Evolutionary conservation across 2,113 vertebrate genomes (phyloP), one percentile per base, ranked within the genome.

Genomic region (Neolamprologus caudopunctatus): DNA sequence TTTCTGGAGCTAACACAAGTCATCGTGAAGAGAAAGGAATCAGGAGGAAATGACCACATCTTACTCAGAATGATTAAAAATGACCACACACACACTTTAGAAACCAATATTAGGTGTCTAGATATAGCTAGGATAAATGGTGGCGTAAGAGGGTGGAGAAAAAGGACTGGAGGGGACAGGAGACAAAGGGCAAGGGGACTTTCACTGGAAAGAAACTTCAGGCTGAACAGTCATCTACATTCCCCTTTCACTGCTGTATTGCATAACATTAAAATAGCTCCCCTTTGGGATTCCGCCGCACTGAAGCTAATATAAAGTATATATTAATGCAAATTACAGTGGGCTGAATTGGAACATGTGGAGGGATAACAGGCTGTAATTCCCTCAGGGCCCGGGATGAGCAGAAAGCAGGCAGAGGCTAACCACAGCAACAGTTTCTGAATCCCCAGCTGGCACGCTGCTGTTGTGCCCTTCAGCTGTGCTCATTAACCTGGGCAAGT

Each of bases 261-360:
- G 91, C 85, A 91, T 84, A 53, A 85, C 55, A 91, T 85, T 93
- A 88, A 91, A 80, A 81, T 51, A 35, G 33, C 73, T 86, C 81
- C 85, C 85, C 55, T 82, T 51, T 6, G 73, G 82, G 83, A 84
- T 40, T 37, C 82, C 1, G 47, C 73, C 9, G n/a, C 84, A 89
- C 87, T 90, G 51, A 85, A 80, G 80, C 63, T 89, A 87, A 93
- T 92, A 87, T 92, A 75, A 92, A 93, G 89, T 83, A 88, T 87
- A 92, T 88, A 94, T 92, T 88, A 91, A 94, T 93, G 91, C 90
- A 94, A 93, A 94, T 93, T 84, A 90, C 73, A 87, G 79, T 31
- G 79, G 63, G 61, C 68, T 89, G 84, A 87, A 91, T 61, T 90
- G 58, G 53, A 90, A 57, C 66, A 81, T 8, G 45, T 87, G 86